Evolutionary conservation across 2,797 vertebrate genomes (phyloP).

Genomic region (Synanceia verrucosa): DNA sequence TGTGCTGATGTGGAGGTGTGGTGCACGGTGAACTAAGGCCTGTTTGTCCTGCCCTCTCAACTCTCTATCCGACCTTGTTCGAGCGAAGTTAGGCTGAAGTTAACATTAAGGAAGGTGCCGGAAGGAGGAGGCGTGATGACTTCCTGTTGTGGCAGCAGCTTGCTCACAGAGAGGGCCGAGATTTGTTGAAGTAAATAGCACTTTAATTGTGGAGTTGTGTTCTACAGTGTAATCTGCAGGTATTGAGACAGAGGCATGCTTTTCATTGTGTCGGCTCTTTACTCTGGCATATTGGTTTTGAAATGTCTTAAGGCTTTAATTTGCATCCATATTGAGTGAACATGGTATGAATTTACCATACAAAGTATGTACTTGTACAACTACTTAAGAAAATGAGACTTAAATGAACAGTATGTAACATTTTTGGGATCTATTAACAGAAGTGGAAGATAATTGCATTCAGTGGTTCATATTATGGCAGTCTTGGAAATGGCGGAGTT

Average conservation of each 20-base stretch:
- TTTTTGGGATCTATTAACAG: not conserved
- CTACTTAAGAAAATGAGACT: not conserved
- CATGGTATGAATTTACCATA: not conserved
- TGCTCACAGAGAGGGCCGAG: slow-evolving; percentile 33
- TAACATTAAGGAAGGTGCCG: slow-evolving; percentile 10
- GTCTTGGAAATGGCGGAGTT: not conserved
- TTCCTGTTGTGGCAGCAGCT: too few species aligned
- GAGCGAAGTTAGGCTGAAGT: slow-evolving; percentile 28
- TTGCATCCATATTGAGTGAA: not conserved
- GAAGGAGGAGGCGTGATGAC: slow-evolving; percentile 24
- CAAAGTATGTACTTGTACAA: not conserved
- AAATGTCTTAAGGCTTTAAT: slow-evolving; percentile 1
- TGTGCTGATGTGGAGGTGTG: slow-evolving; percentile 47
- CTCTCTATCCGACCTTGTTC: slow-evolving; percentile 11
- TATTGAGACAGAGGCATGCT: slow-evolving; percentile 19
- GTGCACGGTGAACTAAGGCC: slow-evolving; percentile 43
- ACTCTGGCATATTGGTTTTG: slow-evolving; percentile 11
- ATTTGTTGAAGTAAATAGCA: slow-evolving; percentile 66
- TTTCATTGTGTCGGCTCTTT: slow-evolving; percentile 10
- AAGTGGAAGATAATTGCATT: not conserved
- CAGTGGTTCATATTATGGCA: not conserved
- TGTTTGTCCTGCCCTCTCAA: slow-evolving; percentile 51
- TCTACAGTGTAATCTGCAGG: slow-evolving; percentile 41
- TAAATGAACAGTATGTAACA: not conserved
- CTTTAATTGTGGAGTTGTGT: slow-evolving; percentile 72